Conservation (phyloP, 2,113 vertebrate genomes). For the Prunella himalayana region DNA sequence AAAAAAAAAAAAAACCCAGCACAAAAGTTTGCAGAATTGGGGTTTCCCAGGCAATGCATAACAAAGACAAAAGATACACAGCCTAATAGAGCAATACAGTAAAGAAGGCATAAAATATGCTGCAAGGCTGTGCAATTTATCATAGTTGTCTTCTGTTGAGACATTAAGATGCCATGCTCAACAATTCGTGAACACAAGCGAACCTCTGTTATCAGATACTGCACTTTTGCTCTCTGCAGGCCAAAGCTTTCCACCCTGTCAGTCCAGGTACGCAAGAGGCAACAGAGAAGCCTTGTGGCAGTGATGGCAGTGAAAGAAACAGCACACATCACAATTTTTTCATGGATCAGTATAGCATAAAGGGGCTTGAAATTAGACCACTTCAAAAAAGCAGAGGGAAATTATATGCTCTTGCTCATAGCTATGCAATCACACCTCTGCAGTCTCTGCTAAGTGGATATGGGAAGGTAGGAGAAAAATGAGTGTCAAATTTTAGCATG, state of each 20-base stretch:
- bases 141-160: background rate
- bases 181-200: background rate
- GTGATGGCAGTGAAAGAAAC: background rate
- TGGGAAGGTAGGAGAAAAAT: background rate
- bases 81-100: background rate
- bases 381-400: slow-evolving; percentile 24
- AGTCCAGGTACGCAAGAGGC: background rate
- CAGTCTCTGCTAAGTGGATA: background rate
- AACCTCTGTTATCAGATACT: background rate
- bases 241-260: background rate
- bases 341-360: background rate
- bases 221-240: background rate
- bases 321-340: background rate
- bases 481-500: background rate
- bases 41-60: background rate
- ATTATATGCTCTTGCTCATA: background rate
- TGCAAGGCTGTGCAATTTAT: background rate
- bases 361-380: slow-evolving; percentile 4
- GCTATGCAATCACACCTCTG: background rate
- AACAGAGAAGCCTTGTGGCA: background rate
- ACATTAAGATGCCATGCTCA: background rate
- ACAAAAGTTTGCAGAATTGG: background rate
- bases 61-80: background rate
- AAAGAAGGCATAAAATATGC: background rate
- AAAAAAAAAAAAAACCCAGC: background rate